Evolutionary conservation across 2,888 invertebrate genomes (phyloP).

Genomic region (Panzeria rudis): DNA sequence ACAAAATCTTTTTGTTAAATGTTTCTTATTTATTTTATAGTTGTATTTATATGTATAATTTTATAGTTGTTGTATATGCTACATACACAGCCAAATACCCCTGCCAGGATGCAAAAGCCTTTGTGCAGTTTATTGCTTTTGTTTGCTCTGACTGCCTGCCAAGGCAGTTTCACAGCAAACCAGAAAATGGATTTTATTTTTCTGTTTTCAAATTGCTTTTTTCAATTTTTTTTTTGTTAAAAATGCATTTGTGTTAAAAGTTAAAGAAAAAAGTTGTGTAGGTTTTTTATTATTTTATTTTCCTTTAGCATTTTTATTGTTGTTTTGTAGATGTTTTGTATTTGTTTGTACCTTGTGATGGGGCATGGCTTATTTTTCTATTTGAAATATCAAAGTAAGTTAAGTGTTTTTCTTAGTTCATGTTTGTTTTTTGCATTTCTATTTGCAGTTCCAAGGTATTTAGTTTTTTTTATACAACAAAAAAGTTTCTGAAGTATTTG

Average conservation of each 20-base stretch:
- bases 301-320: conserved; percentile 37
- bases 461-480: neutral
- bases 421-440: conserved; percentile 37
- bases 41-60: conserved; percentile 8
- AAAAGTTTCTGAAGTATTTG: neutral
- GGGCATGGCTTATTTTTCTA: conserved; percentile 55
- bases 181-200: conserved; percentile 43
- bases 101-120: conserved; percentile 50
- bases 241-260: conserved; percentile 60
- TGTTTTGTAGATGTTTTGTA: conserved; percentile 27
- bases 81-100: neutral
- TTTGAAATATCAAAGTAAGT: conserved; percentile 70
- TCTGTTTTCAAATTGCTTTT: neutral
- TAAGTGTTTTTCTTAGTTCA: conserved; percentile 59
- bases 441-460: conserved; percentile 24
- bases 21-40: conserved; percentile 44
- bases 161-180: conserved; percentile 8
- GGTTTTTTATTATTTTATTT: conserved; percentile 41
- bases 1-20: conserved; percentile 55
- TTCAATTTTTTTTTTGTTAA: conserved; percentile 36
- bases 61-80: conserved; percentile 24
- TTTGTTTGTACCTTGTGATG: conserved; percentile 38
- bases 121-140: conserved; percentile 58
- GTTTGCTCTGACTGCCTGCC: conserved; percentile 34
- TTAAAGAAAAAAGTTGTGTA: conserved; percentile 38